These are phyloP conservation scores for Acanthisitta chloris DNA, from an alignment of 2,113 vertebrate genomes.

Conservation along the genomic window DNA sequence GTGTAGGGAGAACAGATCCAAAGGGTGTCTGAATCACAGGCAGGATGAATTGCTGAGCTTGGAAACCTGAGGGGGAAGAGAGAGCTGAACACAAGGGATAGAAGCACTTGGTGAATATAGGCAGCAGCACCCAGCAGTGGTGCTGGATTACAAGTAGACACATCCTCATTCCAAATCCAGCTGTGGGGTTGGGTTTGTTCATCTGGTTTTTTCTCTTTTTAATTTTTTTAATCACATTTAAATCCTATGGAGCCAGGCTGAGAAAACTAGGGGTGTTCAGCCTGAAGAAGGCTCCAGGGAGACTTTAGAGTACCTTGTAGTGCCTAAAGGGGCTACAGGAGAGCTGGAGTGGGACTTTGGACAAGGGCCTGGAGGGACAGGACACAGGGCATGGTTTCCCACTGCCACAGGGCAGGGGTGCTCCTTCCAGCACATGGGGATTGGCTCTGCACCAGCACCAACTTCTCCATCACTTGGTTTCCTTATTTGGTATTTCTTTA, in stretches of 20 bases:
- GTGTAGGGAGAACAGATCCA: background rate
- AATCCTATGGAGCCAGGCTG: background rate
- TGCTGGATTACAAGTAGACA: background rate
- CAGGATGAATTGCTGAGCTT: background rate
- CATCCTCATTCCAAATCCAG: background rate
- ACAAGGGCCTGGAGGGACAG: background rate
- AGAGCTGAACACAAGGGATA: background rate
- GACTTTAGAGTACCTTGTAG: background rate
- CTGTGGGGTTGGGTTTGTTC: fast-evolving
- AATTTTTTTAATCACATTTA: background rate
- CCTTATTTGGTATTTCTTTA: slow-evolving; percentile 39
- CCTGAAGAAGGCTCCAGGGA: background rate
- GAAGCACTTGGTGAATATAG: background rate
- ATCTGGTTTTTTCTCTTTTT: background rate
- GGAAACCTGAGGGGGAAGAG: background rate
- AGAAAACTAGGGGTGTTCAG: background rate
- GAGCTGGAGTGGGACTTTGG: background rate
- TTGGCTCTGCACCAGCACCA: background rate
- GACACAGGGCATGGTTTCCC: background rate
- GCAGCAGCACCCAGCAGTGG: background rate
- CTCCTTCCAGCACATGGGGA: fast-evolving
- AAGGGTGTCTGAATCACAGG: background rate
- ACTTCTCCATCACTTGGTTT: background rate
- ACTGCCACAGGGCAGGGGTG: background rate
- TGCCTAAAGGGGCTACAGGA: background rate